Base-by-base conservation (phyloP, 2,888 invertebrate genomes). In the Oeneis ivallda region DNA sequence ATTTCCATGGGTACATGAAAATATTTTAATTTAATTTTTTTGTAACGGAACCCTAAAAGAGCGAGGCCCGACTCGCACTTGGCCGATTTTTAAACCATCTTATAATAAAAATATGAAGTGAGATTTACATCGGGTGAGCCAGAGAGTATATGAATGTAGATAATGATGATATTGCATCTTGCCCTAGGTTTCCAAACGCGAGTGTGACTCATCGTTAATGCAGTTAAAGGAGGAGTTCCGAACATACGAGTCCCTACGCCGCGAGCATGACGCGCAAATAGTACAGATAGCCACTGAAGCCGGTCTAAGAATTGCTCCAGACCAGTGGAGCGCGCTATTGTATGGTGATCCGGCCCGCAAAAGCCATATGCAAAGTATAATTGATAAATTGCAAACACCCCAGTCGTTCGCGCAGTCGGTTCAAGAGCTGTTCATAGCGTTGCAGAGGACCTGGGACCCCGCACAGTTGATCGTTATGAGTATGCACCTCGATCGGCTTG, bases 261-360 rank as follows among this genome's bases (percentile, higher is more conserved):
- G 98, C 1, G 99, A 99, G 80, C 99, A 99, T 82, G 99, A 99
- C 87, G 97, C 98, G 10, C 99, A 99, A 86, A 98, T 99, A 74
- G 99, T 99, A 5, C 98, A 98, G 88, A 99, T 99, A 70, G 99
- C 99, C 0, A 97, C 98, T 0, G 99, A 99, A 86, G 98, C 99
- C 1, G 99, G 99, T 0, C 92, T 99, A 32, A 93, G 99, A 66
- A 99, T 99, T 70, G 98, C 98, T 0, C 99, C 99, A 0, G 99
- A 99, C 83, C 99, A 99, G 82, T 99, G 99, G 99, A 98, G 98
- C 2, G 97, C 98, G 0, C 87, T 99, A 56, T 89, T 99, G 0
- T 99, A 99, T 81, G 99, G 99, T 0, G 99, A 99, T 83, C 95
- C 96, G 0, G 94, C 95, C 5, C 99, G 99, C 82, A 99, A 99